Base-by-base conservation (phyloP, 2,888 invertebrate genomes). In the Sycophila texana region DNA sequence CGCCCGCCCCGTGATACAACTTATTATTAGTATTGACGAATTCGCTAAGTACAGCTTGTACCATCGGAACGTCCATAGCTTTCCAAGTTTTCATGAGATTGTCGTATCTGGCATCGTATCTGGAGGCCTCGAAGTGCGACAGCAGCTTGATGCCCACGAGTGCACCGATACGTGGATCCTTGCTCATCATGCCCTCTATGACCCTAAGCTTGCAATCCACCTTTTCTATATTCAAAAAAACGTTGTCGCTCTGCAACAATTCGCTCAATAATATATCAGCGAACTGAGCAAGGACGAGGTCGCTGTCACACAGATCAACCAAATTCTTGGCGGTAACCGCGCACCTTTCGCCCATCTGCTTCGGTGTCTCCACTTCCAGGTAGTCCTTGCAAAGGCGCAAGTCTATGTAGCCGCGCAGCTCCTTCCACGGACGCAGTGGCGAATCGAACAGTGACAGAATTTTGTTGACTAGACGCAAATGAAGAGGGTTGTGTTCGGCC, bases 401-500 rank as follows among this genome's bases (percentile, higher is more conserved):
- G 7, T 16, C 13, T 39, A 75, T 68, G 39, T 57, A 75, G n/a
- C 13, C 16, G 0, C 39, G 51, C 4, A 20, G 14, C 14, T 71
- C 57, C 10, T 77, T 39, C 18, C 26, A 65, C 1, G 70, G 77
- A 51, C 4, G 49, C 16, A 77, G 26, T n/a, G 13, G 12, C 4
- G 63, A 47, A 2, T 39, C 13, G 4, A 77, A 57, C 10, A 77
- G 20, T 1, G 63, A n/a, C 1, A 71, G 26, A 4, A 26, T 16
- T 1, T 20, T 12, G 13, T 77, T 30, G 18, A 57, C 16, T 12
- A 71, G 39, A 10, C 39, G 39, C 39, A 39, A 39, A 10, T 39
- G 39, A 39, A 39, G 39, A 39, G 39, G 39, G 39, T 1, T 39
- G 39, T 10, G 7, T 1, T 39, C 39, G 39, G 10, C 39, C 10